Evolutionary conservation across 2,797 vertebrate genomes (phyloP), one percentile per base, ranked within the genome.

Genomic region (Rhabdomys pumilio): DNA sequence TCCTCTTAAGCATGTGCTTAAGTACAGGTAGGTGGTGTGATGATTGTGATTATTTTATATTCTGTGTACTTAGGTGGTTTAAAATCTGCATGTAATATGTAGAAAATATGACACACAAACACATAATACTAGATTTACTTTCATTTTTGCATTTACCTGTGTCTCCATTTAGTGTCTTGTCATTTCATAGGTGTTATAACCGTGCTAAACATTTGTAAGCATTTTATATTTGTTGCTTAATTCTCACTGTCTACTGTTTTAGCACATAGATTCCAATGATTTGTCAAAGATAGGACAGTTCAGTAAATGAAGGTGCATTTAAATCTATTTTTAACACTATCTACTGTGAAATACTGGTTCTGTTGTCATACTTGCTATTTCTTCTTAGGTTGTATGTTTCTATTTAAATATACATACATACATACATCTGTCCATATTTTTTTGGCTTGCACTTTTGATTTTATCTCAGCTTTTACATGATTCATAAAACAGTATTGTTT

Each of bases 271-370:
- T 34, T 73, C 93, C 86, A 80, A 53, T 97, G 86, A 75, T 59
- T 87, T 84, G 65, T 22, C 11, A 57, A 85, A 93, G 63, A 76
- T 93, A 31, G 26, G 59, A 63, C 55, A 79, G 13, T 29, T 53
- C 75, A 89, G 72, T 93, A 92, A 94, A 44, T 87, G 61, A 89
- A 81, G 44, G 24, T 77, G 9, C 20, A 47, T 92, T 96, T 93
- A 96, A 94, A 92, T 87, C 38, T 57, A 79, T 44, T 73, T 95
- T 96, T 75, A 44, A 44, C 0, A 31, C 47, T 81, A 1, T 17
- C 57, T 93, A 29, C 22, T 85, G 14, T 91, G 79, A 85, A 93
- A 20, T 84, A 55, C 14, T 69, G 4, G 15, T 41, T 89, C 53
- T 44, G 13, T 83, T 84, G 82, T 65, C 38, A 84, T 38, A 47